Percentiles rank a stretch among this genome's conserved stretches.
phyloP scores from a whole-genome alignment of 2,113 vertebrate species.

The Saguinus midas region DNA sequence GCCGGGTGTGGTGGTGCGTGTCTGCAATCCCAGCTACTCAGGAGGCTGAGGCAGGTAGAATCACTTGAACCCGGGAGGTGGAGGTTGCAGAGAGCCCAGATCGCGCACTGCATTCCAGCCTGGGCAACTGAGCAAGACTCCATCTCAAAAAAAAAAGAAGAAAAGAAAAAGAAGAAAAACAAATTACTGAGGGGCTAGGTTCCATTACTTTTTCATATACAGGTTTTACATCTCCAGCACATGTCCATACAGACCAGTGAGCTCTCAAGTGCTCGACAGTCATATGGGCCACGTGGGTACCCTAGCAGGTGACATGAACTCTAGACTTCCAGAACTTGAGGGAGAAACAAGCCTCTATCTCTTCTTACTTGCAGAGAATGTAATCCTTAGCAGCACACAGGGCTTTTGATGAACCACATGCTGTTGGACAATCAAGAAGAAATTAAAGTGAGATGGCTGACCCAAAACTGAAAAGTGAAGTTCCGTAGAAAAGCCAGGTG shows the following conservation, averaged over 20 bases:
- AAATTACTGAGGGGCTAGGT: not conserved
- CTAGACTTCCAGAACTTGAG: not conserved
- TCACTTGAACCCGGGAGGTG: too few relatives aligned
- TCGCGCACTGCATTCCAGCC: too few relatives aligned
- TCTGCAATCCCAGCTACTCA: too few relatives aligned
- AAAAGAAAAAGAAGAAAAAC: too few relatives aligned
- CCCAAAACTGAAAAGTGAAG: not conserved
- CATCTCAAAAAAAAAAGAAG: too few relatives aligned
- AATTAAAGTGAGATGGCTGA: not conserved
- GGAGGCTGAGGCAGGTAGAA: too few relatives aligned
- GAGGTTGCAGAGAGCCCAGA: too few relatives aligned
- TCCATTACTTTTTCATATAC: not conserved
- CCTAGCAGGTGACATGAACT: accelerated
- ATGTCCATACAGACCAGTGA: not conserved
- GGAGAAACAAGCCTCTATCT: not conserved
- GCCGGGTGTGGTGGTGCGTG: too few relatives aligned
- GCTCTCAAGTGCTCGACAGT: not conserved
- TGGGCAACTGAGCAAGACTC: too few relatives aligned
- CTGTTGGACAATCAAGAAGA: not conserved
- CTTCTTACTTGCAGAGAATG: not conserved
- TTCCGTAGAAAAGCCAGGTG: not conserved
- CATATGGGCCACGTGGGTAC: not conserved
- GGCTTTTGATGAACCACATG: not conserved
- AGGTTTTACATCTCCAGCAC: not conserved
- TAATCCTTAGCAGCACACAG: not conserved